Evolutionary conservation across 2,113 vertebrate genomes (phyloP).

Genomic region (Ophthalmolycus amberensis): DNA sequence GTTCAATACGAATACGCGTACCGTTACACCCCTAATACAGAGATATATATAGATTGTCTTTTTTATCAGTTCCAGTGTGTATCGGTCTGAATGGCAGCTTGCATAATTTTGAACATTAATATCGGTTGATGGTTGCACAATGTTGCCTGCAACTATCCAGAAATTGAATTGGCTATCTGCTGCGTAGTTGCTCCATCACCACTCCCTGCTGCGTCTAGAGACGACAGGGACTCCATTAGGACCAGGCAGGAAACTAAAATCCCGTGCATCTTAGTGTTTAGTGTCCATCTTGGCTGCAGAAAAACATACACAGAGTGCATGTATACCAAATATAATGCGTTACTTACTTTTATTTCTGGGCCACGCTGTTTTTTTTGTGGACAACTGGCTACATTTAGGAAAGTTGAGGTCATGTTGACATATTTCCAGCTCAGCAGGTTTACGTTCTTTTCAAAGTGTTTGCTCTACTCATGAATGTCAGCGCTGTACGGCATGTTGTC

Average conservation of each 20-base stretch:
- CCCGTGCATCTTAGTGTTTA: slow-evolving; percentile 15
- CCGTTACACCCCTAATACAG: no score
- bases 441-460: neutral
- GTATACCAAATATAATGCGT: neutral
- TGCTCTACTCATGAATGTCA: neutral
- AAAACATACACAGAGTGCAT: neutral
- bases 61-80: slow-evolving; percentile 5
- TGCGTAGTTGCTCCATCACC: slow-evolving; percentile 26
- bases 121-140: slow-evolving; percentile 59
- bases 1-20: no score
- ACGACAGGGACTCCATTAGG: slow-evolving; percentile 25
- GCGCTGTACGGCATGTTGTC: neutral
- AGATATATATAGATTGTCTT: no score
- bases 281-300: slow-evolving; percentile 8
- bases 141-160: slow-evolving; percentile 17
- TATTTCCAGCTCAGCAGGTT: neutral
- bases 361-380: neutral
- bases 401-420: neutral
- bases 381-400: neutral
- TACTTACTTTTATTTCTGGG: neutral
- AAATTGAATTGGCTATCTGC: slow-evolving; percentile 13
- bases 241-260: neutral
- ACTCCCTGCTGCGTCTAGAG: slow-evolving; percentile 27
- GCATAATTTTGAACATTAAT: slow-evolving; percentile 21
- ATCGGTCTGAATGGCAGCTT: slow-evolving; percentile 4